Evolutionary conservation across 2,888 invertebrate genomes (phyloP), one percentile per base, ranked within the genome.

Genomic region (Drosophila kuntzei): DNA sequence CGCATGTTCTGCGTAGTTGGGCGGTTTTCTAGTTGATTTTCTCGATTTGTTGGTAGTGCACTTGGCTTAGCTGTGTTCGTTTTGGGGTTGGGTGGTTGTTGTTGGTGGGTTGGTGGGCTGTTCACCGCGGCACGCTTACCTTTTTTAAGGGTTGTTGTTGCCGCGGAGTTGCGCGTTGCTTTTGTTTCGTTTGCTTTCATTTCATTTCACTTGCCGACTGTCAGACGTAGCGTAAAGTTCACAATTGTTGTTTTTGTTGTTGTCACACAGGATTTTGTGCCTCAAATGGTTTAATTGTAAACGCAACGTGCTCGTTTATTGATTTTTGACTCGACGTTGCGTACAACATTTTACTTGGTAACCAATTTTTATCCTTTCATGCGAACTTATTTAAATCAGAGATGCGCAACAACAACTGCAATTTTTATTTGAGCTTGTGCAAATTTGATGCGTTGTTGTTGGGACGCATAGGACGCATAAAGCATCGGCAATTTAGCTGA

Each of bases 121-220:
- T 39, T 39, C 58, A 67, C 58, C 70, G 71, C 71, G 71, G 43
- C 71, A 71, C 76, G 64, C 73, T 76, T 74, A 71, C 73, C 49
- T 18, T 39, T 53, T 54, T 80, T 83, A 84, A 57, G 83, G 83
- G 83, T 83, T 74, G 83, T 68, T 83, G 87, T 83, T 85, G 85
- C 89, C 79, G 76, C 78, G 84, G 87, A 87, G 87, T 90, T 89
- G 89, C 89, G 89, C 89, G 54, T 66, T 82, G 49, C 57, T 27
- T 59, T 47, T 36, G 46, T 27, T 18, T 27, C 16, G 41, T 11
- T 37, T 22, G 46, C 25, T 11, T 43, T 22, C 39, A 22, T 60
- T 68, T 51, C 73, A 61, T 74, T 71, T 80, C 79, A 84, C 77
- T 87, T 71, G 80, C 83, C 69, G 63, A 69, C 51, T 18, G 60